phyloP scores from a whole-genome alignment of 1,140 invertebrate genomes.

The Drosophila ambigua region DNA sequence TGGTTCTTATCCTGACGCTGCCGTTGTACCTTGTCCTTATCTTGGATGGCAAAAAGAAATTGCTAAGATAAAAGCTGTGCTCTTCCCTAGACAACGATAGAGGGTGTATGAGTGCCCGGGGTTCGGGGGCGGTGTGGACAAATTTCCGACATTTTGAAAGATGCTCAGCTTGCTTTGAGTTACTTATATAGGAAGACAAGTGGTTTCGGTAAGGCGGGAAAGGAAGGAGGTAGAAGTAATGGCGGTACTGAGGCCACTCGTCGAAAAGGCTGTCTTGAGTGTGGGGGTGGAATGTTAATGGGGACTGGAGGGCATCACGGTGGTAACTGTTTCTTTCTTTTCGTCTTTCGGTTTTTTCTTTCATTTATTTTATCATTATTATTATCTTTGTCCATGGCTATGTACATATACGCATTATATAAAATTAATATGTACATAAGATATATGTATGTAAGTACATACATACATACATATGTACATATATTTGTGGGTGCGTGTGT shows the following conservation, averaged over 20 bases:
- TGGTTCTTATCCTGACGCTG: conserved; percentile 50
- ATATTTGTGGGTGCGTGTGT: conserved; percentile 23
- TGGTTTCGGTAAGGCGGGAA: not conserved
- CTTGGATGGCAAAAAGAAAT: conserved; percentile 70
- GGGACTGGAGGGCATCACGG: conserved; percentile 10
- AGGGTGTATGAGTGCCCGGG: not conserved
- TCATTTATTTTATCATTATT: conserved; percentile 82
- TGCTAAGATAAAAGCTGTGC: conserved; percentile 75
- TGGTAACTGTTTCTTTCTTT: conserved; percentile 33
- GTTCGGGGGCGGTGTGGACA: conserved; percentile 53
- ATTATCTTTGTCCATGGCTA: conserved; percentile 80
- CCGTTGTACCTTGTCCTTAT: not conserved
- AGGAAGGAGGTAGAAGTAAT: conserved; percentile 3
- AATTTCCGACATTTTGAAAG: conserved; percentile 81
- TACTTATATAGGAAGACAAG: conserved; percentile 51
- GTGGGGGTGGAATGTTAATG: not conserved
- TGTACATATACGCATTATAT: conserved; percentile 34
- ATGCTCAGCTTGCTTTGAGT: conserved; percentile 74
- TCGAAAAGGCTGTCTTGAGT: not conserved
- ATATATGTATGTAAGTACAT: conserved; percentile 8
- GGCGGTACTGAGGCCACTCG: conserved; percentile 22
- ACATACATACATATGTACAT: conserved; percentile 26
- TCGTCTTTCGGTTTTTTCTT: conserved; percentile 52
- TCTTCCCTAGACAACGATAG: conserved; percentile 51
- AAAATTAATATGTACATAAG: conserved; percentile 5